These are phyloP conservation scores for Halcyon senegalensis DNA, from an alignment of 2,113 vertebrate genomes.

Conservation along the genomic window DNA sequence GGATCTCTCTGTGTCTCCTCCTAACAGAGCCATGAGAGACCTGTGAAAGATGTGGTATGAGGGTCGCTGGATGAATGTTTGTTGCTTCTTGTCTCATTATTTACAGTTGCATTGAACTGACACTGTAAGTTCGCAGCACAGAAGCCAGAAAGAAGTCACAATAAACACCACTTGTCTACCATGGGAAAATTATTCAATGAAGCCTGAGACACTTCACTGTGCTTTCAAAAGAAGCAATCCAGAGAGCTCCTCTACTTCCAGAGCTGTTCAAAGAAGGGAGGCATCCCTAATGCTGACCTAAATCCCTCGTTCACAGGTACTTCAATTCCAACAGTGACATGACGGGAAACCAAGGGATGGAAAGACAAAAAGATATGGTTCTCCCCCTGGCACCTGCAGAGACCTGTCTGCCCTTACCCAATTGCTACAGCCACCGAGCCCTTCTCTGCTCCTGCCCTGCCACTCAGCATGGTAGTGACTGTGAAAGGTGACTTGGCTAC, in stretches of 20 bases:
- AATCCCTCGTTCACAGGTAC: background rate
- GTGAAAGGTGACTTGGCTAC: background rate
- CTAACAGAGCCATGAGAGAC: background rate
- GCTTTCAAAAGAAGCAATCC: background rate
- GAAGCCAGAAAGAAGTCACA: background rate
- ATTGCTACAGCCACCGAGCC: background rate
- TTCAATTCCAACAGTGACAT: background rate
- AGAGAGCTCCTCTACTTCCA: background rate
- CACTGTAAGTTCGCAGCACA: background rate
- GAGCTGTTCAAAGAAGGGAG: background rate
- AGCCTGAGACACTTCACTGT: background rate
- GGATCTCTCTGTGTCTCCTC: background rate
- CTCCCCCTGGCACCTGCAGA: accelerated
- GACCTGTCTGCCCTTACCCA: background rate
- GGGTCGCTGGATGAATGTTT: background rate
- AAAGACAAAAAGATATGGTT: accelerated
- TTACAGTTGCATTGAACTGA: background rate
- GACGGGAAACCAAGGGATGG: background rate
- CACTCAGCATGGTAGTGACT: background rate
- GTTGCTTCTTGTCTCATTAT: background rate
- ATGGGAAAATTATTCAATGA: background rate
- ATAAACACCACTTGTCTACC: background rate
- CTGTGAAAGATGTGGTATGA: background rate
- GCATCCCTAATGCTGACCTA: background rate
- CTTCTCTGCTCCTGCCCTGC: background rate